These are phyloP conservation scores for Epinephelus moara DNA, from an alignment of 2,113 vertebrate genomes.

Conservation along the genomic window DNA sequence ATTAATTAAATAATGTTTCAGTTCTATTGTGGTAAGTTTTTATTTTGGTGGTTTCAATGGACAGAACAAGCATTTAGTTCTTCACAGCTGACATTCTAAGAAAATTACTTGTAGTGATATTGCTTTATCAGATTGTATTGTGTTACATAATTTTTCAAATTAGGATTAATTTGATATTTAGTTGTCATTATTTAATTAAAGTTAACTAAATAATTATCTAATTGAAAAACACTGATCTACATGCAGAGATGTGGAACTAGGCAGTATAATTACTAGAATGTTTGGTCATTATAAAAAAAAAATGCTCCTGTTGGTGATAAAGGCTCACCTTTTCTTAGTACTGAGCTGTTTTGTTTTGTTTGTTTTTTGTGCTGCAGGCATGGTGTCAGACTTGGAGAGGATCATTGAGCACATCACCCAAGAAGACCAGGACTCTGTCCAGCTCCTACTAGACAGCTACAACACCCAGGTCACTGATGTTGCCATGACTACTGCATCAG, in stretches of 20 bases:
- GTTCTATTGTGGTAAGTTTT: neutral
- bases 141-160: neutral
- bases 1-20: neutral
- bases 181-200: neutral
- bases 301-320: too few species aligned
- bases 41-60: neutral
- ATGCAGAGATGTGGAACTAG: neutral
- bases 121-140: neutral
- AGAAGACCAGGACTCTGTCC: slow-evolving; percentile 80
- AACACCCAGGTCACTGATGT: slow-evolving; percentile 71
- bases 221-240: neutral
- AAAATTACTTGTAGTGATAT: neutral
- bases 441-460: slow-evolving; percentile 73
- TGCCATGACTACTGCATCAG: slow-evolving; percentile 36
- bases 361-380: slow-evolving; percentile 29
- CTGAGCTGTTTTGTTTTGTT: neutral
- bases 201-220: neutral
- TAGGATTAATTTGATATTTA: neutral
- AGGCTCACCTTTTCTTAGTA: too few species aligned
- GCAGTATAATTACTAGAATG: neutral
- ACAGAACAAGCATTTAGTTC: too few species aligned
- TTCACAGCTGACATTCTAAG: neutral
- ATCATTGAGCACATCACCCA: slow-evolving; percentile 74
- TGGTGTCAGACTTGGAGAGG: slow-evolving; percentile 73
- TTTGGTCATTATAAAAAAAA: neutral